Evolutionary conservation across 2,113 vertebrate genomes (phyloP), one percentile per base, ranked within the genome.

Genomic region (Struthio camelus): DNA sequence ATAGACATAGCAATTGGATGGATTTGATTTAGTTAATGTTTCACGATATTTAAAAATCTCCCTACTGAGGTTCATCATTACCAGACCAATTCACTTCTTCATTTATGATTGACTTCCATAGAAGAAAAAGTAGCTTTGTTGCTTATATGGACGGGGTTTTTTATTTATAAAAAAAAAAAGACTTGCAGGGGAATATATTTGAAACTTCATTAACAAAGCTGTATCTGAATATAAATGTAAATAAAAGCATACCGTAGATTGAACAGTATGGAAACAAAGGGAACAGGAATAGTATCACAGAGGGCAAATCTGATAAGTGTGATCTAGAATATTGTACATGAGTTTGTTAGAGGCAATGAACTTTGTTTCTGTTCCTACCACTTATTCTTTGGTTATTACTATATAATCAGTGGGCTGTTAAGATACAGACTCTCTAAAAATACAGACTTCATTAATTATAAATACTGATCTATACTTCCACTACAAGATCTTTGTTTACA

Each of bases 1-100:
- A 67, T 17, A 80, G 34, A 65, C 15, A 25, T 17, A 70, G 51
- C 36, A 23, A 82, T 12, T 61, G 54, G 8, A 82, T 67, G 11
- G 40, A 84, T 85, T 54, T 91, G 48, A 90, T 32, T 4, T 32
- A 62, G 71, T 77, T 92, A 86, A 94, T 89, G 48, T 93, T 94
- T 81, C 53, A 89, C 40, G 18, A 30, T 53, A 72, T 67, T 79
- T 69, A 69, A 92, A 87, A 80, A 54, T 64, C 3, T 28, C 25
- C 36, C 80, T 42, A 53, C 32, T 46, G 46, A 85, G 10, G 20
- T 87, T 67, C 90, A 91, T 86, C 28, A 27, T 91, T 92, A 67
- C 61, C 64, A 50, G 56, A 51, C 4, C 27, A n/a, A 25, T 16
- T 50, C 46, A 59, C 86, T 11, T 28, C 20, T 83, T 88, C 58